Evolutionary conservation across 2,888 invertebrate genomes (phyloP).

Genomic region (Meiosimyza platycephala): DNA sequence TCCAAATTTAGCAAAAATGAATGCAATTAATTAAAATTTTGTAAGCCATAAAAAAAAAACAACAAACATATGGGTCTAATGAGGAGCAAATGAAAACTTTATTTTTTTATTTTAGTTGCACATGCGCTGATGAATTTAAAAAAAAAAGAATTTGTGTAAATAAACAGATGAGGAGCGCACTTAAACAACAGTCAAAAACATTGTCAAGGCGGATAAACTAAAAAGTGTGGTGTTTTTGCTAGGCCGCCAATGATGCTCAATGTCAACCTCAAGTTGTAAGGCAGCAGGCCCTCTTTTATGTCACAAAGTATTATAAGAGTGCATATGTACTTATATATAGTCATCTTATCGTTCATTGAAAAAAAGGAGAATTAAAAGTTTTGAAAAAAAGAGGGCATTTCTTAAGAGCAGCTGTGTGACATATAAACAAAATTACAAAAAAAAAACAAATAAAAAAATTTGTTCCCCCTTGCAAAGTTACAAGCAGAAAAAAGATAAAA

Average conservation of each 20-base stretch:
- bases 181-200: too few relatives aligned
- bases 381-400: constrained; percentile 8
- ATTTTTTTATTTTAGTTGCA: too few relatives aligned
- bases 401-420: constrained; percentile 6
- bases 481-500: neutral
- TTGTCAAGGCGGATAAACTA: too few relatives aligned
- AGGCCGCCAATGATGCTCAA: constrained; percentile 12
- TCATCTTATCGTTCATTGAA: neutral
- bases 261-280: neutral
- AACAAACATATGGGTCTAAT: too few relatives aligned
- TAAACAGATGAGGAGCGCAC: too few relatives aligned
- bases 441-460: neutral
- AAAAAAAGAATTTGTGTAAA: too few relatives aligned
- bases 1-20: neutral
- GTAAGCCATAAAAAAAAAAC: neutral
- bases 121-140: too few relatives aligned
- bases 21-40: constrained; percentile 17
- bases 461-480: constrained; percentile 2
- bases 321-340: too few relatives aligned
- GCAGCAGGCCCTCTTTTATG: too few relatives aligned
- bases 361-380: constrained; percentile 1
- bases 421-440: constrained; percentile 8
- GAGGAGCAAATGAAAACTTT: too few relatives aligned
- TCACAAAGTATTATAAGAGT: too few relatives aligned
- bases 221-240: too few relatives aligned